Conservation (phyloP, 2,113 vertebrate genomes). For the Bubo scandiacus region DNA sequence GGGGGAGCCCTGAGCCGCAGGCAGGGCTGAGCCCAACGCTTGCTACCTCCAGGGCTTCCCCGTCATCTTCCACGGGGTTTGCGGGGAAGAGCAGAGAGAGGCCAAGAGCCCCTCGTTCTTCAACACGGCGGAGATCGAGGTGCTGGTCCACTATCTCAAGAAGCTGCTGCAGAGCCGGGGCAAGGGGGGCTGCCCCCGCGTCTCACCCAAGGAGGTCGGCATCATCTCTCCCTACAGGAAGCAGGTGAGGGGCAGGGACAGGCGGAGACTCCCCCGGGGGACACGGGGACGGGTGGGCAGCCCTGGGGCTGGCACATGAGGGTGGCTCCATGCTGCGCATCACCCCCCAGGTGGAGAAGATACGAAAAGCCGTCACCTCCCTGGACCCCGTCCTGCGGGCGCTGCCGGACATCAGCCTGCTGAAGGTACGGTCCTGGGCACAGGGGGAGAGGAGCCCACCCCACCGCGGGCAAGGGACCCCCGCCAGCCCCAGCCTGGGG, state of each 20-base stretch:
- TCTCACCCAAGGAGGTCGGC: constrained; percentile 83
- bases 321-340: not conserved
- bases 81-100: constrained; percentile 83
- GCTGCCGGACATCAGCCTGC: constrained; percentile 60
- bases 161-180: constrained; percentile 78
- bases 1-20: fast-evolving
- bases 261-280: not conserved
- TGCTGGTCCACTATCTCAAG: constrained; percentile 81
- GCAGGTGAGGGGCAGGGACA: constrained; percentile 73
- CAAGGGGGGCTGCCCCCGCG: constrained; percentile 69
- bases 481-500: not conserved
- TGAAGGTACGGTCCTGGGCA: constrained; percentile 77
- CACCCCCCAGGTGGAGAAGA: constrained; percentile 87
- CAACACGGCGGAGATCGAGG: constrained; percentile 84
- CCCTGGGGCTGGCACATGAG: not conserved
- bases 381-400: constrained; percentile 65
- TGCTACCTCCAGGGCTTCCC: constrained; percentile 81
- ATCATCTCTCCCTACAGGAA: constrained; percentile 95
- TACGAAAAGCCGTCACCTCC: constrained; percentile 77
- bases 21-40: not conserved
- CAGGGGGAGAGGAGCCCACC: not conserved
- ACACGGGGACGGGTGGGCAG: not conserved
- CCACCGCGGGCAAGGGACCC: not conserved
- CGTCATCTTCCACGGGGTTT: constrained; percentile 88
- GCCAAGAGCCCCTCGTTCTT: constrained; percentile 91